A percentile compares a stretch with the other conserved stretches of the same genome.
These are phyloP conservation scores for Saturnia pavonia DNA, from an alignment of 2,888 invertebrate species.

Conservation along the genomic window DNA sequence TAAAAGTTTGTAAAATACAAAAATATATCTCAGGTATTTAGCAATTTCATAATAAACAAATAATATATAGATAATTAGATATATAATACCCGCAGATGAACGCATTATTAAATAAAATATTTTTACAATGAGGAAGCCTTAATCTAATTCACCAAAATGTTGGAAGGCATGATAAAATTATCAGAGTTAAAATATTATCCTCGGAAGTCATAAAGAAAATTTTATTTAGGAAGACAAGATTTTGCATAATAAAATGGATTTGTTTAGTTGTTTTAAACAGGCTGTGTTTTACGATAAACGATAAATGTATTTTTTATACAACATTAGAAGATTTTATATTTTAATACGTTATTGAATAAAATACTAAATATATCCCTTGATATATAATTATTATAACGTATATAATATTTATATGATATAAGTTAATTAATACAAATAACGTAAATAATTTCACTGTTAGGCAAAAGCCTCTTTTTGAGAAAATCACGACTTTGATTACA, in stretches of 20 bases:
- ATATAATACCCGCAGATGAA: neutral
- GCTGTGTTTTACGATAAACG: neutral
- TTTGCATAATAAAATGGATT: constrained; percentile 33
- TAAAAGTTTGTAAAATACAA: too few relatives aligned
- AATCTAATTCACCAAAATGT: constrained; percentile 61
- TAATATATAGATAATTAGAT: too few relatives aligned
- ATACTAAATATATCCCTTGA: too few relatives aligned
- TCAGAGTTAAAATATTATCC: constrained; percentile 67
- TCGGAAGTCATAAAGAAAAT: constrained; percentile 74
- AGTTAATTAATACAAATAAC: too few relatives aligned
- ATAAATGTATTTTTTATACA: neutral
- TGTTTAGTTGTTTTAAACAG: constrained; percentile 9
- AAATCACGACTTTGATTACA: too few relatives aligned
- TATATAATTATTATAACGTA: too few relatives aligned
- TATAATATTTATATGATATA: too few relatives aligned
- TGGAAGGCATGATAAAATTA: constrained; percentile 61
- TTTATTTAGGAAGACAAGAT: constrained; percentile 56
- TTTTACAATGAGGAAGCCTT: constrained; percentile 32
- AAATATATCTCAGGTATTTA: too few relatives aligned
- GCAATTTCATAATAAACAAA: neutral
- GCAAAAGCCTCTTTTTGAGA: too few relatives aligned
- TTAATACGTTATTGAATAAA: too few relatives aligned
- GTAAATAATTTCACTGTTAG: too few relatives aligned
- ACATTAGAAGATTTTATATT: neutral
- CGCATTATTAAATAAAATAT: constrained; percentile 9